Percentiles rank a stretch among this genome's conserved stretches.
Evolutionary conservation across 2,113 vertebrate species (phyloP).

Genomic region (Pycnonotus jocosus): DNA sequence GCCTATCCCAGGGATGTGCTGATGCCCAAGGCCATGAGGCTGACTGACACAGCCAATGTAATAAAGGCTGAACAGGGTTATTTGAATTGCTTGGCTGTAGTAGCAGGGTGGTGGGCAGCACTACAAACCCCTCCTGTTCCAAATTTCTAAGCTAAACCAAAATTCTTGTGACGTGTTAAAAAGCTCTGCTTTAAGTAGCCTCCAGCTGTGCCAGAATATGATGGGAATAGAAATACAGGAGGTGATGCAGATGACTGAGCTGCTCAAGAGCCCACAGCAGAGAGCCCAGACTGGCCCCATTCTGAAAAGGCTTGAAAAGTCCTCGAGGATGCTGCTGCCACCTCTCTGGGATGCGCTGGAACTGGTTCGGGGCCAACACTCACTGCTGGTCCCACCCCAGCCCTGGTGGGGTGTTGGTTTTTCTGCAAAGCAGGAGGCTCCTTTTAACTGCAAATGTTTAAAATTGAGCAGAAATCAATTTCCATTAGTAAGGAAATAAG

Average conservation of each 20-base stretch:
- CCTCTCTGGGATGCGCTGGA: neutral
- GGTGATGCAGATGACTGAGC: neutral
- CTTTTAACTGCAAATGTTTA: neutral
- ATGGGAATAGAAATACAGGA: neutral
- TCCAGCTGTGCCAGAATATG: neutral
- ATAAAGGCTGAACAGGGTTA: neutral
- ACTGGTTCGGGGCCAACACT: neutral
- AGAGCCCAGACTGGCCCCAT: neutral
- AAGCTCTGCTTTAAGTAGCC: neutral
- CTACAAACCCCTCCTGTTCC: neutral
- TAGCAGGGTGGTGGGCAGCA: neutral
- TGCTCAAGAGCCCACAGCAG: neutral
- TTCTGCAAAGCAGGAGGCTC: neutral
- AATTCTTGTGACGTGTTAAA: neutral
- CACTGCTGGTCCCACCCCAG: neutral
- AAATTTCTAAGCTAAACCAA: neutral
- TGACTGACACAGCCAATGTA: neutral
- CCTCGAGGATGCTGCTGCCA: neutral
- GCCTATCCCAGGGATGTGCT: neutral
- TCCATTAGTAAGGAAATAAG: conserved; percentile 48
- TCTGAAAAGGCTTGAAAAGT: neutral
- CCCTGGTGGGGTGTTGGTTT: neutral
- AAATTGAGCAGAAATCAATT: conserved; percentile 36
- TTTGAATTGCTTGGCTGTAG: neutral
- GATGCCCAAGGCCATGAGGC: neutral